Percentiles rank a stretch among this genome's conserved stretches.
These are phyloP conservation scores for Troilus luridus DNA, from an alignment of 2,888 invertebrate genomes.

Conservation along the genomic window DNA sequence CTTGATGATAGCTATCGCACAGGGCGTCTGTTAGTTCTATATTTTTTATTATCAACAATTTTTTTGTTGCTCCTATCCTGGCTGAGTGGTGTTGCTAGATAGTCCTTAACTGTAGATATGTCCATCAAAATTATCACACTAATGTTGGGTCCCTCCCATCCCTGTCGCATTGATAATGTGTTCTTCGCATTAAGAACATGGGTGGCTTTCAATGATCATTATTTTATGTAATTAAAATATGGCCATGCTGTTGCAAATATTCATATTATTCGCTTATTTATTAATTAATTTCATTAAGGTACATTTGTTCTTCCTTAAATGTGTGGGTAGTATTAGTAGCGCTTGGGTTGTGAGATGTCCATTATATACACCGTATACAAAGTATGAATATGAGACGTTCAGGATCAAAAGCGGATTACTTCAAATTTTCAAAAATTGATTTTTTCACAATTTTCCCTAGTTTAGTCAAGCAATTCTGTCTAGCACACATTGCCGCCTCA, in stretches of 20 bases:
- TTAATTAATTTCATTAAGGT: no score
- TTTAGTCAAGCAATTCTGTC: no score
- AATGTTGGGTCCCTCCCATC: background rate
- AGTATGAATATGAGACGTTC: no score
- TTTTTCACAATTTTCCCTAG: no score
- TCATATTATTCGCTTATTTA: background rate
- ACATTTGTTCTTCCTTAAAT: no score
- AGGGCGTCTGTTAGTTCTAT: background rate
- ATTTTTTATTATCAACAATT: background rate
- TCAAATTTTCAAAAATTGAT: no score
- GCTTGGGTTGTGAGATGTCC: no score
- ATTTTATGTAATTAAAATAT: background rate
- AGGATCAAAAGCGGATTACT: no score
- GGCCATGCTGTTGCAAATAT: background rate
- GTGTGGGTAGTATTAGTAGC: no score
- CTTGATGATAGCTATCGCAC: background rate
- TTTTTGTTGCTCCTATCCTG: background rate
- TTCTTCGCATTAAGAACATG: background rate
- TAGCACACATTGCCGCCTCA: no score
- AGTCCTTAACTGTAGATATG: slow-evolving; percentile 3
- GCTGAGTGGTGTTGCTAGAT: background rate
- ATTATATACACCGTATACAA: no score
- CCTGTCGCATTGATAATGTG: background rate
- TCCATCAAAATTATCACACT: slow-evolving; percentile 38
- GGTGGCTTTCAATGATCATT: background rate